phyloP scores from a whole-genome alignment of 30 jellyfish, hydroid and myxozoan species.

The Aurelia sp. region DNA sequence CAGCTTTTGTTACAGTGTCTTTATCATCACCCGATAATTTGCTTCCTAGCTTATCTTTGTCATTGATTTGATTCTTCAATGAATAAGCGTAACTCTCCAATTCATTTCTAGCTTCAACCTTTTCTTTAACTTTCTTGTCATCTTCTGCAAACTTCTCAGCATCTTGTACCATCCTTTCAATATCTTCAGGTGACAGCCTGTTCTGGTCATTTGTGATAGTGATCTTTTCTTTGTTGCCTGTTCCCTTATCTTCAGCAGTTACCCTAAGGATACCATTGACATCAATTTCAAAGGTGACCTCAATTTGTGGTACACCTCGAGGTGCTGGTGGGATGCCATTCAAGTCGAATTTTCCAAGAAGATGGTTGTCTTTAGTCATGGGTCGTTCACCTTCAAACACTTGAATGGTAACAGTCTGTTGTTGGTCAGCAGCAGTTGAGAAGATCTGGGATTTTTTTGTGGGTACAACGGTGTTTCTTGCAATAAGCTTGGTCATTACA shows the following conservation, averaged over 20 bases:
- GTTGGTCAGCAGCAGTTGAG: constrained; percentile 99
- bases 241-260: constrained; percentile 99
- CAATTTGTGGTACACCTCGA: constrained; percentile 99
- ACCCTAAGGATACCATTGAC: constrained; percentile 98
- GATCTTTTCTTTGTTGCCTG: constrained; percentile 98
- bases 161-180: constrained; percentile 99
- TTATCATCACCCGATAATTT: constrained; percentile 95
- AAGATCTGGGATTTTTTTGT: constrained; percentile 99
- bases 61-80: constrained; percentile 90
- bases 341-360: constrained; percentile 96
- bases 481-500: constrained; percentile 98
- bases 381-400: constrained; percentile 99
- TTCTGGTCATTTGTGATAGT: constrained; percentile 99
- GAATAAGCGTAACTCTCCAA: constrained; percentile 98
- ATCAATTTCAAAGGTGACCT: constrained; percentile 99
- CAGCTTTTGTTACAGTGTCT: constrained; percentile 92
- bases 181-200: constrained; percentile 99
- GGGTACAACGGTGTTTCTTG: constrained; percentile 99
- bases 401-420: constrained; percentile 98
- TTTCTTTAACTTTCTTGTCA: constrained; percentile 94
- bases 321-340: constrained; percentile 99
- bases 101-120: constrained; percentile 96
- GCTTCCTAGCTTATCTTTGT: constrained; percentile 96
- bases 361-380: constrained; percentile 98
- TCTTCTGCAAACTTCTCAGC: constrained; percentile 99